phyloP scores from a whole-genome alignment of 1,140 invertebrate genomes.

The Odontomachus brunneus region DNA sequence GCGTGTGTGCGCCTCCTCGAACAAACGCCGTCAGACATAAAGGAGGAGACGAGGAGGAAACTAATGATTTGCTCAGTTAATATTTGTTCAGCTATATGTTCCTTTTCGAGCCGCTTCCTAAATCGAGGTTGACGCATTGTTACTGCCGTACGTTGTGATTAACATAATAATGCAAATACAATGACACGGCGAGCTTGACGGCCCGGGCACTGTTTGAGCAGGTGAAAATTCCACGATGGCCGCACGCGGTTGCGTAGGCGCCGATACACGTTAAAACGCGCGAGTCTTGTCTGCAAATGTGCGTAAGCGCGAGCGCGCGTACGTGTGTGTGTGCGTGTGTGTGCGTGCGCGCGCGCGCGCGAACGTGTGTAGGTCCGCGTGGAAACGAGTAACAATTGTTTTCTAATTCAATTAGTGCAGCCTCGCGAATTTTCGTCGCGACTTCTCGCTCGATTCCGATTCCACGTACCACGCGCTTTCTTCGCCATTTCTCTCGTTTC shows the following conservation, averaged over 20 bases:
- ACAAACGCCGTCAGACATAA: slow-evolving; percentile 52
- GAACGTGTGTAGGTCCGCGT: neutral
- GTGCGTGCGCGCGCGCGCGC: neutral
- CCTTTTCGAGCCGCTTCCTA: slow-evolving; percentile 83
- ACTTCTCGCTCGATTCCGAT: slow-evolving; percentile 32
- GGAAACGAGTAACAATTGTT: slow-evolving; percentile 75
- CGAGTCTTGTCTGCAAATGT: slow-evolving; percentile 7
- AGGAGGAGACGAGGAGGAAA: slow-evolving; percentile 64
- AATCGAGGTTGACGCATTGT: slow-evolving; percentile 85
- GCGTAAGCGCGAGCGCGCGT: neutral
- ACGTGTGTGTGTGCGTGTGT: neutral
- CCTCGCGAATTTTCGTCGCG: slow-evolving; percentile 74
- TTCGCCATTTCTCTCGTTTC: slow-evolving; percentile 24
- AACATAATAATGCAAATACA: slow-evolving; percentile 86
- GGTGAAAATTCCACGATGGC: slow-evolving; percentile 82
- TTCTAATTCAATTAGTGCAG: slow-evolving; percentile 82
- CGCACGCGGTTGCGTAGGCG: slow-evolving; percentile 72
- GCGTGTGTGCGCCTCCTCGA: slow-evolving; percentile 32
- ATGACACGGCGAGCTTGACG: slow-evolving; percentile 79
- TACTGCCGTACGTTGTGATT: slow-evolving; percentile 81
- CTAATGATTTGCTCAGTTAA: slow-evolving; percentile 82
- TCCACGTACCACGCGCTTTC: neutral
- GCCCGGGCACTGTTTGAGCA: slow-evolving; percentile 82
- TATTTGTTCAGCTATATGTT: slow-evolving; percentile 80
- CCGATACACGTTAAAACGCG: slow-evolving; percentile 40